Evolutionary conservation across 2,888 invertebrate species (phyloP), one percentile per base, ranked within the genome.

Genomic region (Crocallis elinguaria): DNA sequence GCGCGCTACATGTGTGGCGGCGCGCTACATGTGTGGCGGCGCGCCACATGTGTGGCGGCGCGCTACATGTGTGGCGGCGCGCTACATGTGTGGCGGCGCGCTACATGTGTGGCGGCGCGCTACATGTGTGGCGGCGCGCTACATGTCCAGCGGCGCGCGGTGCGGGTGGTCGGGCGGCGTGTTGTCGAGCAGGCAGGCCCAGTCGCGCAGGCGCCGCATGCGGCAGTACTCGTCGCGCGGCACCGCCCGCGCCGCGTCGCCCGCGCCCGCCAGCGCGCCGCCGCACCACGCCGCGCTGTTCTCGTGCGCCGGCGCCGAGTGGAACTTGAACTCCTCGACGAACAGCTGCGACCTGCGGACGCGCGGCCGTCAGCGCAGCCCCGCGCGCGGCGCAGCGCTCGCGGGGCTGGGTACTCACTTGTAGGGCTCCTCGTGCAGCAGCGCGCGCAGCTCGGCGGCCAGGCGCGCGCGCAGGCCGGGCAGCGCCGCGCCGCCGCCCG

Each of bases 201-300:
- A 98, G 88, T 98, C 98, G 1, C 96, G 96, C 44, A 98, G 93
- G 50, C 94, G 88, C 35, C 93, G 93, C 53, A 92, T 88, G 69
- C 94, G 94, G 54, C 94, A 86, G 88, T 95, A 98, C 43, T 88
- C 89, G 70, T 98, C 98, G 63, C 95, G 94, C 0, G 94, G 92
- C 33, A 97, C 79, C 8, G 95, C 96, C 35, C 95, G 93, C 25
- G 50, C 59, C 13, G 61, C 95, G 91, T 36, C 44, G 8, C 8
- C 95, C 94, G 68, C 77, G 67, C 75, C 73, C 70, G 94, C 94
- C 92, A 48, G 57, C 12, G 61, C 95, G 92, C 36, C 60, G 6
- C 95, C 94, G 36, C 96, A 96, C 92, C 98, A 99, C 29, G 96
- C 95, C 8, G 94, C 94, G 74, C 95, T 95, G 89, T 98, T 98